Base-by-base conservation (phyloP, 2,888 invertebrate species). In the Agrochola lota region DNA sequence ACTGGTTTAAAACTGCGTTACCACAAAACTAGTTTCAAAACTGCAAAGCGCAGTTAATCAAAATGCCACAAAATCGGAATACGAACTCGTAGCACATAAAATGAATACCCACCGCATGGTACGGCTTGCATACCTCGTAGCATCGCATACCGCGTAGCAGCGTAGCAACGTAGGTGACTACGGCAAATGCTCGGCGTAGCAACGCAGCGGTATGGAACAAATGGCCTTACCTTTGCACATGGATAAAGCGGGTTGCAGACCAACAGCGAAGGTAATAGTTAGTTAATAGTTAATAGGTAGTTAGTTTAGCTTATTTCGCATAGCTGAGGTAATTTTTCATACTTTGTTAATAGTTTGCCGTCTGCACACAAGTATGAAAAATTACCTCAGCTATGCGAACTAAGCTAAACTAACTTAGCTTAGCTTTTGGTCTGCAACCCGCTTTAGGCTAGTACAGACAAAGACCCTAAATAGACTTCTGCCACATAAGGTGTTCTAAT, bases 121-220 rank as follows among this genome's bases (percentile, higher is more conserved):
- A 64, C 60, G 55, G 63, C 59, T 79, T 46, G 49, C 57, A 80
- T 75, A 40, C 17, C 23, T 70, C 83, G 59, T 71, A 81, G 71
- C 40, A 35, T 68, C 20, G 52, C 67, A 78, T 83, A 68, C 26
- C 59, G 59, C 77, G 69, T 75, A 80, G 75, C 52, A 74, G 26
- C 85, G 71, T 84, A 78, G 70, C n/a, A 12, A 8, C 26, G 57
- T 70, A 64, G 7, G 30, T 49, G 72, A 62, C 57, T 81, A 72
- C 69, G 57, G 46, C 43, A 69, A 80, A 72, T 80, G 49, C 30
- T 46, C 43, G 11, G 57, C 71, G 72, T 84, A 68, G 55, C 71
- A 49, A 62, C 62, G 55, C 60, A 79, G 49, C 52, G 55, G 62
- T 40, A n/a, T 49, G 66, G 64, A 78, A 78, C 63, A 59, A 72